These are phyloP conservation scores for Thunnus maccoyii DNA, from an alignment of 2,113 vertebrate species.

Conservation along the genomic window DNA sequence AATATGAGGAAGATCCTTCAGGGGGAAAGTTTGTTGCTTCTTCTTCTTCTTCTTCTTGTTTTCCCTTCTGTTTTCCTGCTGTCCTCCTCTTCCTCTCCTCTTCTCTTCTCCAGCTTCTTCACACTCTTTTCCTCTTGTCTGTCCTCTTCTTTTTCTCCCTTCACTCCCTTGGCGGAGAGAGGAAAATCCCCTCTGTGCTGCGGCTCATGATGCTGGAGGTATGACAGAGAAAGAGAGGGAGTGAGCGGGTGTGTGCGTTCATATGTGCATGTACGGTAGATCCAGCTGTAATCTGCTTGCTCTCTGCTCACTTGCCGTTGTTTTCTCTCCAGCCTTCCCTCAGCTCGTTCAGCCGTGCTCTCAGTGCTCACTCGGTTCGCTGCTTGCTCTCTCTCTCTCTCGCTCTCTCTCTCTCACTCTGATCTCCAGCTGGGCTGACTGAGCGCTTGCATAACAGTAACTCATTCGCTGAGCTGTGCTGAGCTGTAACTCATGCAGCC, in stretches of 20 bases:
- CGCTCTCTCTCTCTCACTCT: constrained; percentile 10
- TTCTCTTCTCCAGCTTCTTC: neutral
- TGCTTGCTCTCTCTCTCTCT: constrained; percentile 53
- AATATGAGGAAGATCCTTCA: constrained; percentile 13
- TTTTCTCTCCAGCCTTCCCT: constrained; percentile 44
- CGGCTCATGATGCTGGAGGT: constrained; percentile 54
- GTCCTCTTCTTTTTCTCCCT: constrained; percentile 2
- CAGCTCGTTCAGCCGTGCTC: constrained; percentile 42
- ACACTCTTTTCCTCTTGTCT: neutral
- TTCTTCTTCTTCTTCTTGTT: neutral
- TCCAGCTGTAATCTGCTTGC: constrained; percentile 72
- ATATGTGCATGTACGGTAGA: constrained; percentile 17
- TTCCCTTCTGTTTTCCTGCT: neutral
- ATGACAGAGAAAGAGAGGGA: constrained; percentile 33
- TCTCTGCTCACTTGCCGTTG: constrained; percentile 39
- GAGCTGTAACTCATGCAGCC: constrained; percentile 78
- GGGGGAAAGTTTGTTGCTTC: constrained; percentile 29
- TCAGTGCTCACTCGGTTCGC: constrained; percentile 14
- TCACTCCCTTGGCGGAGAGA: constrained; percentile 47
- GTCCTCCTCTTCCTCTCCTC: neutral
- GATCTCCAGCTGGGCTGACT: constrained; percentile 77
- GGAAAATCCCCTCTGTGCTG: constrained; percentile 1
- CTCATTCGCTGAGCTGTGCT: constrained; percentile 71
- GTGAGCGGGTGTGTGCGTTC: constrained; percentile 33
- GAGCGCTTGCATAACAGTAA: constrained; percentile 83